Evolutionary conservation across 2,797 vertebrate species (phyloP), one percentile per base, ranked within the genome.

Genomic region (Argentina silus): DNA sequence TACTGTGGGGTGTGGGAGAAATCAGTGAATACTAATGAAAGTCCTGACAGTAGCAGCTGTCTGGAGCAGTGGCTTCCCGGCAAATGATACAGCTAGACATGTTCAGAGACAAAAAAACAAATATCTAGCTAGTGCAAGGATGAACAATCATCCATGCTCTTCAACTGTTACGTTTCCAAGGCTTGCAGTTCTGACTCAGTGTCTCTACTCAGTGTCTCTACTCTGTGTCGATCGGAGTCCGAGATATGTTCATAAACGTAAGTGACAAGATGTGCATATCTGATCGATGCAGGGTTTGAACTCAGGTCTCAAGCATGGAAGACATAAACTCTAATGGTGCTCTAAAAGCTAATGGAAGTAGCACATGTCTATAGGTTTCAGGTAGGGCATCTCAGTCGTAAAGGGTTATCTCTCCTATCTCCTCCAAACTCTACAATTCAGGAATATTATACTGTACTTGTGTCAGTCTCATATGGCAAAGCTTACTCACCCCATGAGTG

Each of bases 401-500:
- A 36, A 36, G 27, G 27, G 27, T 36, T 36, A 36, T 36, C 27
- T 36, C 27, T 36, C 4, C 27, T 36, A 36, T 36, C 27, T 36
- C 27, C 27, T 36, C 27, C 27, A 36, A 36, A 36, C 27, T 36
- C 27, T 27, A 5, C 6, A 61, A 36, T 61, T 36, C 5, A 42
- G 12, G 11, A 27, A 36, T 61, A 27, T n/a, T 53, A n/a, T 15
- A 57, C n/a, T 3, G 12, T 10, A 27, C 7, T 61, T 61, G 19
- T 23, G 59, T 15, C 3, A 55, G 15, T 55, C 15, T 17, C 59
- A 61, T 27, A 61, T 21, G 12, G 14, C 23, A 14, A 21, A 15
- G 48, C 42, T 62, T 8, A 90, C 96, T 96, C 92, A 99, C 98
- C 98, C 98, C 88, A 96, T 92, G 61, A 93, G 85, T 70, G 97